Base-by-base conservation (phyloP, 2,888 invertebrate genomes). In the Flexamia atlantica region DNA sequence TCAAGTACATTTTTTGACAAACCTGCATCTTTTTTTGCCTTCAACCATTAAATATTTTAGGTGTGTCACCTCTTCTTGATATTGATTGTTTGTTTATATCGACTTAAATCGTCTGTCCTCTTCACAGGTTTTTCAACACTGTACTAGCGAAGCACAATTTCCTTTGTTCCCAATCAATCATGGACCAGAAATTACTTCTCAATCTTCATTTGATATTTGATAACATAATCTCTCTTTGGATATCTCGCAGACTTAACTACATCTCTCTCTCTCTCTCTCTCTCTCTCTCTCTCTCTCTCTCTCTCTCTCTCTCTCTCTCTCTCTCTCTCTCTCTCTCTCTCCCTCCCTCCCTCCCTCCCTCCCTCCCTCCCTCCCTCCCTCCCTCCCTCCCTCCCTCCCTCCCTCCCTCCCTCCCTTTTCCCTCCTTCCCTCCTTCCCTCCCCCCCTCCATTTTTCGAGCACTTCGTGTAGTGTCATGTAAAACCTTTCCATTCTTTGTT, bases 91-190 rank as follows among this genome's bases (percentile, higher is more conserved):
- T 23, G 23, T 68, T 9, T 20, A 68, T 23, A 17, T 68, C 23
- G 3, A 1, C 68, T 68, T 40, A 5, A 40, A n/a, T n/a, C n/a
- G n/a, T n/a, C n/a, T 72, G 30, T 28, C 32, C 74, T 72, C 74
- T 72, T 72, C 36, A 72, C 74, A 17, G 74, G 74, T 36, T 72
- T 32, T 72, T 72, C 32, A 30, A 30, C 74, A 32, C 36, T 36
- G 74, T 72, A 72, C 23, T 72, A 72, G 32, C 74, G 74, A 72
- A 72, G 74, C 25, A 72, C 30, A 72, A 30, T 72, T 72, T 72
- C 74, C 74, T 72, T 30, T 72, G 74, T 32, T 72, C 74, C 74
- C 74, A 72, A 72, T 72, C 74, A 72, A 72, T 72, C 25, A 30
- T 72, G 25, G 74, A 72, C 74, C 74, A 72, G 36, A 72, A 72